Percentiles rank a stretch among this genome's conserved stretches.
These are phyloP conservation scores for Platichthys stellatus DNA, from an alignment of 2,113 vertebrate species.

Conservation along the genomic window DNA sequence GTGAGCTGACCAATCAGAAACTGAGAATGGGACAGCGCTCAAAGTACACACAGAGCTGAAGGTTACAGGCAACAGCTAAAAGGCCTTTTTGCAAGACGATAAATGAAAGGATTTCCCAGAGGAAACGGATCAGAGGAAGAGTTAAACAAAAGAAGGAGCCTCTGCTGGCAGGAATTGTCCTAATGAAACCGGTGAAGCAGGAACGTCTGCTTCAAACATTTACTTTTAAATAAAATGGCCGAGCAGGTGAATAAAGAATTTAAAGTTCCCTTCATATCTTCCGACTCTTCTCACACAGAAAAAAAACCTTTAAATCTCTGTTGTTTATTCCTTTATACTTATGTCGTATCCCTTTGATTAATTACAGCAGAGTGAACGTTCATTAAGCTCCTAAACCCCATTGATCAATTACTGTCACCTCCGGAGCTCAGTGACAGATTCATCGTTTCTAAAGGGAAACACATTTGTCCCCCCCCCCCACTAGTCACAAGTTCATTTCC, in stretches of 20 bases:
- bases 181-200: not conserved
- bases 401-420: not conserved
- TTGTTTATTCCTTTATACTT: not conserved
- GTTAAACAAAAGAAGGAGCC: not conserved
- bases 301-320: not conserved
- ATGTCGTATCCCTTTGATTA: not conserved
- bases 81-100: not conserved
- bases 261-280: not conserved
- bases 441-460: not conserved
- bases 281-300: not conserved
- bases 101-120: conserved; percentile 17
- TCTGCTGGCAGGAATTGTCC: not conserved
- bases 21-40: not conserved
- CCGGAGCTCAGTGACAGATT: not conserved
- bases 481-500: not conserved
- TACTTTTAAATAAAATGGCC: conserved; percentile 13
- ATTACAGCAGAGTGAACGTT: not conserved
- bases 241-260: not conserved
- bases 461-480: not conserved
- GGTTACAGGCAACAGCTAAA: conserved; percentile 6
- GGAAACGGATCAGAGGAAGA: not conserved
- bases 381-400: not conserved
- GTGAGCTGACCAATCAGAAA: conserved; percentile 30
- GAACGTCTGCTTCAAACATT: not conserved
- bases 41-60: conserved; percentile 1